phyloP scores from a whole-genome alignment of 2,113 vertebrate species.

The Poicephalus meyeri region DNA sequence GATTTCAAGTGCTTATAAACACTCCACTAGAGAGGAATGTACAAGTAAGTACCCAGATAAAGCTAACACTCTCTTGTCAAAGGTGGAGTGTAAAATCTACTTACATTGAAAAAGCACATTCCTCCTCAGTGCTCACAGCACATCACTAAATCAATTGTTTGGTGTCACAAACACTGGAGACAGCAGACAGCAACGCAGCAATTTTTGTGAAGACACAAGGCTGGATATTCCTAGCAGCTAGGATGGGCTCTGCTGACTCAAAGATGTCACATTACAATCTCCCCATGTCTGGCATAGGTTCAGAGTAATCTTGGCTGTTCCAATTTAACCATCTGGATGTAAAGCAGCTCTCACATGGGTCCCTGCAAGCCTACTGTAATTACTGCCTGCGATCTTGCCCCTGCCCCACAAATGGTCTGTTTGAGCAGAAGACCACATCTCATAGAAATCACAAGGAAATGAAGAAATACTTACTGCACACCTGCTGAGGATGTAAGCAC shows the following conservation, averaged over 20 bases:
- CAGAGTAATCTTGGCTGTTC: neutral
- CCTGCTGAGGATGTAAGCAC: conserved; percentile 89
- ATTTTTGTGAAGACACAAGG: neutral
- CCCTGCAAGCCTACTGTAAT: neutral
- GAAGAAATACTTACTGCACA: conserved; percentile 86
- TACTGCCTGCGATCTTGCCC: neutral
- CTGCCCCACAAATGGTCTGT: neutral
- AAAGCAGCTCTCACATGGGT: neutral
- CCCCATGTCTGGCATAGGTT: neutral
- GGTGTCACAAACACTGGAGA: neutral
- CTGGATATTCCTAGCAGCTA: neutral
- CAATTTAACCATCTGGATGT: neutral
- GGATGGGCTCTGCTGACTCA: neutral
- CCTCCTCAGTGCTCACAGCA: neutral
- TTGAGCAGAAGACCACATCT: neutral
- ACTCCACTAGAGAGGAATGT: neutral
- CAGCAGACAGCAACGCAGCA: neutral
- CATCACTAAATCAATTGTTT: neutral
- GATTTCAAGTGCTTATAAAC: neutral
- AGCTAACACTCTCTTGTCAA: neutral
- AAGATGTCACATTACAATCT: neutral
- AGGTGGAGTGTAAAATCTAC: neutral
- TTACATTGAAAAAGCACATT: neutral
- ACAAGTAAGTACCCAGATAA: neutral
- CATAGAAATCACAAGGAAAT: neutral